Conservation (phyloP, 2,888 invertebrate genomes). For the Aphodius sticticus region DNA sequence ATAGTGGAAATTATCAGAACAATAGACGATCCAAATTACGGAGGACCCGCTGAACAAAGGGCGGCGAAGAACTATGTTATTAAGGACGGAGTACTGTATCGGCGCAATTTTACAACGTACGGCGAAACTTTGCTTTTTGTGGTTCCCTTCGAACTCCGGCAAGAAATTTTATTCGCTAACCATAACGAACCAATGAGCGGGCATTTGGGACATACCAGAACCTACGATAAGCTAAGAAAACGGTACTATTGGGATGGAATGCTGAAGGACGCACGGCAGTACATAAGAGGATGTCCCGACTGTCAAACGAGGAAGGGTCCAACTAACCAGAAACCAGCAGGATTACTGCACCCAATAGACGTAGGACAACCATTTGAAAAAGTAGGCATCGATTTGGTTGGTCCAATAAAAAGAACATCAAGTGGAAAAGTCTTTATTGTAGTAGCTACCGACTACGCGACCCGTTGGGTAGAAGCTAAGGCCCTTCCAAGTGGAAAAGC, state of each 20-base stretch:
- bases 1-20: not conserved
- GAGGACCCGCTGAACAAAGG: too few species aligned
- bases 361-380: conserved; percentile 35
- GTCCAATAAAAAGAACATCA: conserved; percentile 39
- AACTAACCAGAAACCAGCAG: conserved; percentile 36
- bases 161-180: conserved; percentile 41
- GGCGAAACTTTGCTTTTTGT: conserved; percentile 40
- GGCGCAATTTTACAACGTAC: conserved; percentile 28
- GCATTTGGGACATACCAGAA: conserved; percentile 41
- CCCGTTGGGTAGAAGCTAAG: conserved; percentile 30
- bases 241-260: conserved; percentile 41
- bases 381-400: too few species aligned
- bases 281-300: conserved; percentile 39
- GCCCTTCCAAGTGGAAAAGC: too few species aligned
- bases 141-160: conserved; percentile 37
- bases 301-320: conserved; percentile 42
- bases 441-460: conserved; percentile 31
- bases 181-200: conserved; percentile 41
- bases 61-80: not conserved
- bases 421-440: conserved; percentile 26
- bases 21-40: conserved; percentile 10
- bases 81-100: conserved; percentile 34
- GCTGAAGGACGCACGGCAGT: not conserved
- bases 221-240: conserved; percentile 37
- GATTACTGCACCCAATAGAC: conserved; percentile 31